These are phyloP conservation scores for Hapalemur alaotrensis DNA, from an alignment of 2,797 vertebrate species.

Conservation along the genomic window DNA sequence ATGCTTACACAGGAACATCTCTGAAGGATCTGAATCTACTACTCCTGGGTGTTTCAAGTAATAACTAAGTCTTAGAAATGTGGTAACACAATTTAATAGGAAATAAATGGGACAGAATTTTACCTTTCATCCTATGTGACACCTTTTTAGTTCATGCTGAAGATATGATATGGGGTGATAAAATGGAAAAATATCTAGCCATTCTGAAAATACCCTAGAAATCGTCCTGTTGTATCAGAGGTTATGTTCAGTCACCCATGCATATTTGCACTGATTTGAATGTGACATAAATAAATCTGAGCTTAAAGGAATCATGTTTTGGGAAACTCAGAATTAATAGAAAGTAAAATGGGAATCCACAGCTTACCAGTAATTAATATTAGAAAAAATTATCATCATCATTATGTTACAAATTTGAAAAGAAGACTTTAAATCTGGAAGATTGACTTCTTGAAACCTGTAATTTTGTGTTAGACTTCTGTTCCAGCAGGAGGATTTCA, in stretches of 20 bases:
- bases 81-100: background rate
- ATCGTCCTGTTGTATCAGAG: background rate
- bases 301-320: constrained; percentile 13
- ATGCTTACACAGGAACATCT: background rate
- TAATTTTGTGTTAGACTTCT: constrained; percentile 1
- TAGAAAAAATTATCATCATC: background rate
- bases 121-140: background rate
- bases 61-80: constrained; percentile 32
- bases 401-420: background rate
- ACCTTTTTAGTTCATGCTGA: constrained; percentile 13
- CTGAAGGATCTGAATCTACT: background rate
- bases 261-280: background rate
- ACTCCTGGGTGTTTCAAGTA: constrained; percentile 13
- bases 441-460: constrained; percentile 14
- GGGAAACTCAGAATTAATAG: background rate
- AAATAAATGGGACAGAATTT: constrained; percentile 4
- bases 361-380: background rate
- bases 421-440: constrained; percentile 14
- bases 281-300: constrained; percentile 32
- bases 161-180: background rate
- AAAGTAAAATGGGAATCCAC: constrained; percentile 10
- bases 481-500: background rate
- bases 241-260: background rate
- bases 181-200: constrained; percentile 5
- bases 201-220: constrained; percentile 29